phyloP scores from a whole-genome alignment of 2,797 vertebrate species.

The Fratercula arctica region DNA sequence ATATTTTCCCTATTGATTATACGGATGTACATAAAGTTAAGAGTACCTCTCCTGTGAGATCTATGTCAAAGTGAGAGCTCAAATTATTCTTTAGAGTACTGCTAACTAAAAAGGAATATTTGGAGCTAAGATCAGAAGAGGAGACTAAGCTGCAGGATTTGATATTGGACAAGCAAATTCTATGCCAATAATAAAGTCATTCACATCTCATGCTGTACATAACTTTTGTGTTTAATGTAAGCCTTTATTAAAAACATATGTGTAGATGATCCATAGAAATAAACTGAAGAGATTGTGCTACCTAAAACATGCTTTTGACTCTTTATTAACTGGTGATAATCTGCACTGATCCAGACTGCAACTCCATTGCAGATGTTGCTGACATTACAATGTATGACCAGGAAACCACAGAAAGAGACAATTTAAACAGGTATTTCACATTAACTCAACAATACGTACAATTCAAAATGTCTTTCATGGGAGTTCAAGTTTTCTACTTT shows the following conservation, averaged over 20 bases:
- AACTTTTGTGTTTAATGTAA: conserved; percentile 27
- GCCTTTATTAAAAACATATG: conserved; percentile 53
- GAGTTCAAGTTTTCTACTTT: conserved; percentile 61
- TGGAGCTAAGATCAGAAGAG: conserved; percentile 35
- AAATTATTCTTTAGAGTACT: not conserved
- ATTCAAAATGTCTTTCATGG: conserved; percentile 60
- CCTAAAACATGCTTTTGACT: conserved; percentile 54
- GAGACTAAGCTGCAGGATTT: not conserved
- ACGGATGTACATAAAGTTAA: conserved; percentile 13
- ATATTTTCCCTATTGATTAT: conserved; percentile 33
- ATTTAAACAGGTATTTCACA: conserved; percentile 72
- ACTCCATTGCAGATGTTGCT: conserved; percentile 72
- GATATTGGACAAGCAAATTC: not conserved
- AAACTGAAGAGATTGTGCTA: conserved; percentile 46
- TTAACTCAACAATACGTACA: conserved; percentile 50
- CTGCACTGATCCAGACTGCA: conserved; percentile 62
- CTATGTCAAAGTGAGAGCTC: conserved; percentile 10
- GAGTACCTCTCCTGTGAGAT: not conserved
- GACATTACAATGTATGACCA: conserved; percentile 70
- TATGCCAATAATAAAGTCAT: not conserved
- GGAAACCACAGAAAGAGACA: conserved; percentile 52
- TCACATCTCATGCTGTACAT: not conserved
- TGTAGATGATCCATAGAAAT: conserved; percentile 50
- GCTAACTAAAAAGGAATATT: conserved; percentile 31
- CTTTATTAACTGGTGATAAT: conserved; percentile 74